These are phyloP conservation scores for Bufo bufo DNA, from an alignment of 2,113 vertebrate species.

Conservation along the genomic window DNA sequence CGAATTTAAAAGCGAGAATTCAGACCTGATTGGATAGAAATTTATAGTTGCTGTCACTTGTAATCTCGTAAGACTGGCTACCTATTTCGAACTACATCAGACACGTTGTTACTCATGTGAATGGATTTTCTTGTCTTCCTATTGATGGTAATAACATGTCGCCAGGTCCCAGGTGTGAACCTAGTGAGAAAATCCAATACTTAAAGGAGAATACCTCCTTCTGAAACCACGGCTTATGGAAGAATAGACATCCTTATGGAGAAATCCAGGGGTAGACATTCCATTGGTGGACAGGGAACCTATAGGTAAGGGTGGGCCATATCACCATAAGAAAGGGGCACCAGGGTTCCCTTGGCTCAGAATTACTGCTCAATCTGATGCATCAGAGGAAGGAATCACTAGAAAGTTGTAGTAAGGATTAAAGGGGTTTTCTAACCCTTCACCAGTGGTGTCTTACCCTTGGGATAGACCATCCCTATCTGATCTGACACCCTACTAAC, in stretches of 20 bases:
- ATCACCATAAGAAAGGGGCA: no score
- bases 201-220: neutral
- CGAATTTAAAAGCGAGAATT: constrained; percentile 44
- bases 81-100: constrained; percentile 27
- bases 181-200: neutral
- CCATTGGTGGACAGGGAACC: no score
- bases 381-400: no score
- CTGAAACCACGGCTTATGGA: neutral
- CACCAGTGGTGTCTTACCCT: no score
- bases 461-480: no score
- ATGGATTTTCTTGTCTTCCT: constrained; percentile 17
- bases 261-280: neutral
- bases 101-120: constrained; percentile 23
- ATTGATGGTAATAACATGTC: constrained; percentile 33
- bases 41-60: constrained; percentile 48
- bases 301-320: no score
- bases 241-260: neutral
- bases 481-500: no score
- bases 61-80: constrained; percentile 7
- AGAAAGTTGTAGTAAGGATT: no score
- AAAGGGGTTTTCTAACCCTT: no score
- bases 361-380: no score
- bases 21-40: constrained; percentile 39
- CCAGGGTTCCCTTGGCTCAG: no score
- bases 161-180: constrained; percentile 6